Conservation (phyloP, 35 echinoderm and acorn worm genomes). For the Nesometra sesokonis region DNA sequence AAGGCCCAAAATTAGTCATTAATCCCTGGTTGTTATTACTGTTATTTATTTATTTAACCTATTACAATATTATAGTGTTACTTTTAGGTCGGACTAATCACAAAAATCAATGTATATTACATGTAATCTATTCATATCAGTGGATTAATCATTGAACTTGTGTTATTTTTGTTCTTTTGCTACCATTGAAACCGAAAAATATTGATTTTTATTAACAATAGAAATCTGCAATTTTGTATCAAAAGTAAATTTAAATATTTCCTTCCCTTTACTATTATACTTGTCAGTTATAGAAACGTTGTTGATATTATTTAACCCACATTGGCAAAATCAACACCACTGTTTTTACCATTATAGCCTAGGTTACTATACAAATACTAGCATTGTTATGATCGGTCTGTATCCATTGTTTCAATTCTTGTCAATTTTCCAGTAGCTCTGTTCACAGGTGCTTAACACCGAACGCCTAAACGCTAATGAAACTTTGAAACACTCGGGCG, state of each 20-base stretch:
- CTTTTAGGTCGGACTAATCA: background rate
- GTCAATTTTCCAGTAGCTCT: background rate
- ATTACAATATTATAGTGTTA: background rate
- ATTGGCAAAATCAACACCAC: background rate
- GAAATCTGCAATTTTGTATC: background rate
- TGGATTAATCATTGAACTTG: background rate
- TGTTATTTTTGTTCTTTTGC: background rate
- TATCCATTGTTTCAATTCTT: background rate
- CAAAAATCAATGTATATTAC: background rate
- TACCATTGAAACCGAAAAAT: background rate
- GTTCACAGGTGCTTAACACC: background rate
- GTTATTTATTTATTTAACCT: no score
- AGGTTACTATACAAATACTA: background rate
- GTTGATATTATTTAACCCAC: background rate
- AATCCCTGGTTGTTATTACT: no score
- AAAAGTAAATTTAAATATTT: background rate
- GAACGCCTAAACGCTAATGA: background rate
- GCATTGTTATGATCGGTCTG: background rate
- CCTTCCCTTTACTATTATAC: background rate
- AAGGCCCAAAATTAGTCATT: no score
- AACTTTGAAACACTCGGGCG: background rate
- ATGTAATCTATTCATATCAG: background rate
- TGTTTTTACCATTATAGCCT: background rate
- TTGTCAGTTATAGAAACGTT: background rate
- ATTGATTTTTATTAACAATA: background rate